Percentiles rank a stretch among this genome's conserved stretches.
Conservation (phyloP, 2,888 invertebrate genomes). For the Andrena bicolor region DNA sequence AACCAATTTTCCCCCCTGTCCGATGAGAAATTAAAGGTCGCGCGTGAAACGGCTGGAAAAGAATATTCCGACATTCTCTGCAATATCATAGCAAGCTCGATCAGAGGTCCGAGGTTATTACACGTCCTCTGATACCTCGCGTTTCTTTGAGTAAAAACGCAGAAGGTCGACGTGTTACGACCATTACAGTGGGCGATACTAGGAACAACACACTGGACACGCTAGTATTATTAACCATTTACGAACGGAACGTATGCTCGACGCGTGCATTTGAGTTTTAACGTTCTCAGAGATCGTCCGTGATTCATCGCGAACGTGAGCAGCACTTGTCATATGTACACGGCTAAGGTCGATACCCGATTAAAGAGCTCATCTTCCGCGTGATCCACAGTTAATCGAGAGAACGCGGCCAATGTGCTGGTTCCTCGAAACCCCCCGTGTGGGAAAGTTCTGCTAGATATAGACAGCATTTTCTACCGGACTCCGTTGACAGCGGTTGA, state of each 20-base stretch:
- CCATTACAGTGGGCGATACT: neutral
- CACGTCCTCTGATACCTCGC: too few species aligned
- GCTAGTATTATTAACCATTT: slow-evolving; percentile 35
- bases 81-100: neutral
- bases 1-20: neutral
- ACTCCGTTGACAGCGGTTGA: slow-evolving; percentile 12
- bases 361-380: slow-evolving; percentile 4
- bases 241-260: slow-evolving; percentile 11
- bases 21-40: slow-evolving; percentile 9
- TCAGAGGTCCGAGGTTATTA: too few species aligned
- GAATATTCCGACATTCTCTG: neutral
- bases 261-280: slow-evolving; percentile 34
- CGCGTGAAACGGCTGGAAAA: neutral
- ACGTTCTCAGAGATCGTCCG: slow-evolving; percentile 25
- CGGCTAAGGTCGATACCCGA: slow-evolving; percentile 21
- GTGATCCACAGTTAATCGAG: too few species aligned
- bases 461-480: neutral
- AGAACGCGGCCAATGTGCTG: neutral
- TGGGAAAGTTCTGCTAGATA: neutral
- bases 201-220: slow-evolving; percentile 12
- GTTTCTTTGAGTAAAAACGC: neutral
- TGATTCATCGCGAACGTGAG: slow-evolving; percentile 46
- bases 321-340: slow-evolving; percentile 15
- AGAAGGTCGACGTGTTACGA: slow-evolving; percentile 24
- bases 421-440: neutral